phyloP scores from a whole-genome alignment of 23 tunicate species.

The Trididemnum clinides region DNA sequence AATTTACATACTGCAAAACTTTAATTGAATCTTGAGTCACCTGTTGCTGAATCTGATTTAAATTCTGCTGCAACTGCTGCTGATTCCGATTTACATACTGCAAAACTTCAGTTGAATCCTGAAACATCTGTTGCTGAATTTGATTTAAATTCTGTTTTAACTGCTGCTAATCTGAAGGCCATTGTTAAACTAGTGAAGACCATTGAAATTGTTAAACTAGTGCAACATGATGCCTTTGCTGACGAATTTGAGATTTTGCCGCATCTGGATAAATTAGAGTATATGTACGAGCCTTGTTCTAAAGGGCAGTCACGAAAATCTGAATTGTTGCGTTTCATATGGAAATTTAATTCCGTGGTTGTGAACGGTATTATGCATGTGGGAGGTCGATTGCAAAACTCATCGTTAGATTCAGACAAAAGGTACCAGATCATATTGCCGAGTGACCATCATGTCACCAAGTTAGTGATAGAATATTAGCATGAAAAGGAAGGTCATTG shows the following conservation, averaged over 20 bases:
- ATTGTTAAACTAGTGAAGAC: no score
- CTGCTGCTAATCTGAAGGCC: no score
- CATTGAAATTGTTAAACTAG: background rate
- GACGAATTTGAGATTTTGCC: background rate
- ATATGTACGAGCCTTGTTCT: background rate
- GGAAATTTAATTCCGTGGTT: background rate
- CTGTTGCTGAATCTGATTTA: no score
- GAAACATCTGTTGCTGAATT: no score
- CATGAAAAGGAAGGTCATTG: slow-evolving; percentile 35
- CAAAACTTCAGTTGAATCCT: no score
- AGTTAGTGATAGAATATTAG: background rate
- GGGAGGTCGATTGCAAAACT: slow-evolving; percentile 27
- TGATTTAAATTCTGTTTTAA: no score
- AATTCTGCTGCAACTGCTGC: no score
- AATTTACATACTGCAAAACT: no score
- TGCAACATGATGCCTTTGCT: slow-evolving; percentile 1
- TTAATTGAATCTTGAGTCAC: background rate
- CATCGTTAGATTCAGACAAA: background rate
- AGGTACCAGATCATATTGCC: slow-evolving; percentile 34
- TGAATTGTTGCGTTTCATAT: background rate
- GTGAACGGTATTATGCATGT: slow-evolving; percentile 5
- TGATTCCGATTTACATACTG: no score
- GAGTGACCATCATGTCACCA: background rate
- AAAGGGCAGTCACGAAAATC: background rate
- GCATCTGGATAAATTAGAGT: background rate